Conservation (phyloP, 2,113 vertebrate species). For the Sphaerodactylus townsendi region DNA sequence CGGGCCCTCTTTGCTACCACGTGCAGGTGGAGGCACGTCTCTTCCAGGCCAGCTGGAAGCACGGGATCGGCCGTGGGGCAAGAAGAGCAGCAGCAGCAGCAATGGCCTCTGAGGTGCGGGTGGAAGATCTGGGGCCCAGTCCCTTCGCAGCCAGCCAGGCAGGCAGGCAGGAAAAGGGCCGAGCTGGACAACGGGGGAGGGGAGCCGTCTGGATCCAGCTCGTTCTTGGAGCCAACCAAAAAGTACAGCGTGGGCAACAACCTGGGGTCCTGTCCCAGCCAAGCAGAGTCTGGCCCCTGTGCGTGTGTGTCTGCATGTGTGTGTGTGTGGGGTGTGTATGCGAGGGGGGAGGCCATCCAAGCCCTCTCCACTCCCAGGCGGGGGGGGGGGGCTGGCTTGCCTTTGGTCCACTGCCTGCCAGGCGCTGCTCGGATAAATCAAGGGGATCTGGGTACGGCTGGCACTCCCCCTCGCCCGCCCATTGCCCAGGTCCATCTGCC, state of each 20-base stretch:
- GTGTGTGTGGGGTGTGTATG: background rate
- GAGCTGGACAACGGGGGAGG: background rate
- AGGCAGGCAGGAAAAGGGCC: conserved; percentile 2
- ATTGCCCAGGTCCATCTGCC: background rate
- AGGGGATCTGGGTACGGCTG: background rate
- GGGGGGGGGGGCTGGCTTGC: no score
- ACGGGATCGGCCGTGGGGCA: background rate
- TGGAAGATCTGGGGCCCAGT: background rate
- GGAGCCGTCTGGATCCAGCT: background rate
- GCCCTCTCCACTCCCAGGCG: background rate
- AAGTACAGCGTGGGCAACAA: conserved; percentile 6
- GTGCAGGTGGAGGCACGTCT: background rate
- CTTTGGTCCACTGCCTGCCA: background rate
- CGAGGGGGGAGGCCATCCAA: background rate
- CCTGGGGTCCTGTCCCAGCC: conserved; percentile 11
- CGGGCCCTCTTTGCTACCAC: no score
- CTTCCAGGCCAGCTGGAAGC: background rate
- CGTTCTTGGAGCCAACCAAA: background rate
- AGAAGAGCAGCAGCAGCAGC: no score
- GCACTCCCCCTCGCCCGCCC: background rate
- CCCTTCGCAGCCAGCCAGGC: background rate
- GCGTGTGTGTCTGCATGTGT: conserved; percentile 2
- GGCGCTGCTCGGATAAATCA: background rate
- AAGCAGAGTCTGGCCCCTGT: conserved; percentile 3
- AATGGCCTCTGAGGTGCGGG: background rate